Base-by-base conservation (phyloP, 2,113 vertebrate genomes). In the Myanophis thanlyinensis region DNA sequence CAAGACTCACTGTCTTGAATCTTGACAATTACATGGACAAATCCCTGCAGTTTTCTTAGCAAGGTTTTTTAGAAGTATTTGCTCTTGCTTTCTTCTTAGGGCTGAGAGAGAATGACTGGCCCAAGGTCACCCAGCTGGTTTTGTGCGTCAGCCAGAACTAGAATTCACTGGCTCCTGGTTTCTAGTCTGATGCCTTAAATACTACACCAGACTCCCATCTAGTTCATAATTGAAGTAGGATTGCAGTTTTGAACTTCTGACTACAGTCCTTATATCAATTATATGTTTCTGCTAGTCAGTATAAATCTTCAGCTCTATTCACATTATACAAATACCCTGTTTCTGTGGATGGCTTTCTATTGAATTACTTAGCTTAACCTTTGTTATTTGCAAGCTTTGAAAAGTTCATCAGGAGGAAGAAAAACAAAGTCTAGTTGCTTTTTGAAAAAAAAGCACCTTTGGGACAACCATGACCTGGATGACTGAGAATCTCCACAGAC, bases 321-420 rank as follows among this genome's bases (percentile, higher is more conserved):
- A 88, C 53, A 5, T 73, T 47, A 35, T n/a, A 46, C 8, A 93
- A n/a, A 56, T 92, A 46, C 27, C 73, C 88, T 49, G 27, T 9
- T 95, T 96, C 91, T 54, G 73, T 94, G 44, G 59, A 88, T 84
- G 56, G 10, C 92, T 90, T 96, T 85, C 90, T 73, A 30, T 85
- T 93, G 95, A 95, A 95, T 95, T 96, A 95, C 48, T 95, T 93
- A 88, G 73, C 92, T 91, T 1, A 0, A 93, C 90, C 90, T 94
- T 93, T 88, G 93, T 91, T 94, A 89, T 89, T 93, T 4, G 2
- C 59, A 95, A 95, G 91, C 94, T 90, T 92, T 95, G 86, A 94
- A 56, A 94, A 95, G 95, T 67, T 67, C 62, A 67, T 35, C 30
- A 35, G 30, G 62, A 18, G 30, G 62, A 67, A 67, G 62, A 35